Evolutionary conservation across 2,113 vertebrate species (phyloP), one percentile per base, ranked within the genome.

Genomic region (Carettochelys insculpta): DNA sequence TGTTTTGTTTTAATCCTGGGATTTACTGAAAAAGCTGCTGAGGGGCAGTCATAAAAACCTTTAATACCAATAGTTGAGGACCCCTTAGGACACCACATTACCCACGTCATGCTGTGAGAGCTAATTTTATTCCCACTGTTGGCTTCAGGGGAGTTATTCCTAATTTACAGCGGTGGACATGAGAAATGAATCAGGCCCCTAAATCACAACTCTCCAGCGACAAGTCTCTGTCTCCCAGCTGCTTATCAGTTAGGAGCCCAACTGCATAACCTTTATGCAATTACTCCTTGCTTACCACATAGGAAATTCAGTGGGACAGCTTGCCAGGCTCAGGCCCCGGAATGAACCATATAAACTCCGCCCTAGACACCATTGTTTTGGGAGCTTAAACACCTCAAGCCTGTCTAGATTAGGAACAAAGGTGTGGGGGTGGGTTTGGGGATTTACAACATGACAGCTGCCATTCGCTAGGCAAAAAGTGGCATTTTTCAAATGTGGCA

Each of bases 21-120:
- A 47, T 24, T 73, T 85, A 10, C 0, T 4, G 31, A 27, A 68
- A 38, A 10, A 38, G 22, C 13, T 29, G 51, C 41, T 47, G 73
- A 22, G 56, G 53, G 71, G 11, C 29, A 34, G 6, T 68, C 7
- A 29, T 29, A 50, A 50, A 41, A 78, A 16, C 51, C 25, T 43
- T 29, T 17, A 53, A 11, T 27, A 47, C 5, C 6, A 41, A 82
- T 6, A 51, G 5, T n/a, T 41, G 73, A 77, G 76, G 12, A 12
- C 25, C 75, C 54, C 34, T 75, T 75, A 22, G 27, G 84, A 29
- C 0, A 29, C 1, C 11, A 8, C 41, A 38, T 79, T 45, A 73
- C 12, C 29, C 1, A 51, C 17, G 52, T 14, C 25, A 83, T 13
- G 43, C 77, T 0, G 41, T 50, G 0, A 17, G 43, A 9, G 5